Base-by-base conservation (phyloP, 2,888 invertebrate species). In the Stenchaetothrips biformis region DNA sequence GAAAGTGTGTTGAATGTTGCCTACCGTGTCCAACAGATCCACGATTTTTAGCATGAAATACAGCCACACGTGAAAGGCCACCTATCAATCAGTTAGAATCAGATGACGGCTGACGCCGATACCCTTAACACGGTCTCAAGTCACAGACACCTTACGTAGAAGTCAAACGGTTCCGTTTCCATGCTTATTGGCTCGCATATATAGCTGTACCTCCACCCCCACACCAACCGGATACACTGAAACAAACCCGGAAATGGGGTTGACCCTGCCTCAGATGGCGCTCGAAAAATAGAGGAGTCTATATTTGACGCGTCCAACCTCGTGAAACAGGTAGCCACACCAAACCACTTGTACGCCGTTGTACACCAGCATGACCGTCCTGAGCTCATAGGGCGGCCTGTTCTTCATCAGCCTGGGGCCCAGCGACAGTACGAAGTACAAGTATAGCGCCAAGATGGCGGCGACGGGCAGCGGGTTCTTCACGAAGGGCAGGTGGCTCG, bases 11-110 rank as follows among this genome's bases (percentile, higher is more conserved):
- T 0, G 13, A 13, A 6, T 0, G 4, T 18, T 13, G 18, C 67
- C 21, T 67, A 67, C 67, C 21, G 67, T 67, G 21, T 67, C 67
- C 67, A 67, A 7, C 21, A 67, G 67, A 67, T 67, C 67, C 67
- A 67, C 67, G n/a, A 67, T 67, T 21, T 67, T 67, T 0, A 67
- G 67, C 3, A 67, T 4, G 21, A 21, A 67, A 21, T 67, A 67
- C 7, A 7, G 3, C n/a, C 21, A 67, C 37, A 67, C 21, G 21
- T 6, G n/a, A 3, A 62, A 6, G 18, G n/a, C 67, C 9, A n/a
- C 18, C 67, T 67, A 21, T 4, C 7, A 67, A 9, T 67, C 21
- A 67, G 21, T 67, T 21, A 4, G 9, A n/a, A 9, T 0, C 8
- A n/a, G 9, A 11, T 4, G n/a, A 67, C 4, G 21, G 21, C n/a